These are phyloP conservation scores for Chrysolina oricalcia DNA, from an alignment of 2,888 invertebrate genomes.

Conservation along the genomic window DNA sequence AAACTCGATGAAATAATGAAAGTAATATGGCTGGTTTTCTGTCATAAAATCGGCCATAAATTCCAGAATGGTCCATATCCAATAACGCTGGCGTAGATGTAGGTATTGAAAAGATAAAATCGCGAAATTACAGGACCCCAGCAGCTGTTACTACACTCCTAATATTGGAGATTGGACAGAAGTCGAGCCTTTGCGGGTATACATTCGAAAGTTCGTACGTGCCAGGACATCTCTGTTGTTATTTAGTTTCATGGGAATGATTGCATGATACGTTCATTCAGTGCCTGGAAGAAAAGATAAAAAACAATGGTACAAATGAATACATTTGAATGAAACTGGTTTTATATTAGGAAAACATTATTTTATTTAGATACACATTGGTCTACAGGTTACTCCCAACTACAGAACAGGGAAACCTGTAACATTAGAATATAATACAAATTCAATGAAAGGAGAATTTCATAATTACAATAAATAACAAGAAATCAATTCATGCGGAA, in stretches of 20 bases:
- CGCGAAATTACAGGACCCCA: slow-evolving; percentile 18
- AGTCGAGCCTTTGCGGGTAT: slow-evolving; percentile 4
- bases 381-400: no score
- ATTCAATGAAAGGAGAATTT: no score
- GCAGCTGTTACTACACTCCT: slow-evolving; percentile 21
- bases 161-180: slow-evolving; percentile 7
- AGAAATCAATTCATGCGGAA: no score
- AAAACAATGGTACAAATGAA: no score
- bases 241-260: neutral
- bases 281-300: no score
- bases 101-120: slow-evolving; percentile 21
- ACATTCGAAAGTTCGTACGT: slow-evolving; percentile 14
- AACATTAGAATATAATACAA: no score
- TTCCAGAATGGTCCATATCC: slow-evolving; percentile 12
- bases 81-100: slow-evolving; percentile 16
- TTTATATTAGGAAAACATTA: no score
- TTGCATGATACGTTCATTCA: no score
- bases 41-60: neutral
- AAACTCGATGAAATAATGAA: neutral
- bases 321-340: no score
- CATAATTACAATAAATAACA: no score
- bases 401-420: no score
- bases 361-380: no score
- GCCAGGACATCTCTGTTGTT: neutral
- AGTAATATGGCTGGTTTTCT: neutral